These are phyloP conservation scores for Nowickia ferox DNA, from an alignment of 2,888 invertebrate species.

Conservation along the genomic window DNA sequence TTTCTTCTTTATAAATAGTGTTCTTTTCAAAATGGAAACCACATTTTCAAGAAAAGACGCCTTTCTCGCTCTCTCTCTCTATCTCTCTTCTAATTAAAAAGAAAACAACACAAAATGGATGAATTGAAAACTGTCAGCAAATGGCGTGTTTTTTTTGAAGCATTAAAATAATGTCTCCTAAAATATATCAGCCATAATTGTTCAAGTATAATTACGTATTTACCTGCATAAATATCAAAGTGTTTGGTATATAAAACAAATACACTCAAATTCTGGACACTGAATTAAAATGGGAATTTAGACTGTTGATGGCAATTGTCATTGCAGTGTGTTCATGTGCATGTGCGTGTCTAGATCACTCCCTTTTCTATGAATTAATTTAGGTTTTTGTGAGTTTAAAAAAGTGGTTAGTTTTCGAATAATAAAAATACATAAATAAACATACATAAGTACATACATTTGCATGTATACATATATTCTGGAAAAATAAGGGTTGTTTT, in stretches of 20 bases:
- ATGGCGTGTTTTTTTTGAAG: neutral
- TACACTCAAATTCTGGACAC: neutral
- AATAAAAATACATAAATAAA: too few relatives aligned
- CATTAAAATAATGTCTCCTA: constrained; percentile 12
- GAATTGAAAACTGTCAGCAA: too few relatives aligned
- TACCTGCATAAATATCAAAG: neutral
- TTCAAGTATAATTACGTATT: neutral
- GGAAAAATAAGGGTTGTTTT: too few relatives aligned
- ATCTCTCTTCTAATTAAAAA: too few relatives aligned
- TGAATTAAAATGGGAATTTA: neutral
- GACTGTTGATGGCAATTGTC: constrained; percentile 31
- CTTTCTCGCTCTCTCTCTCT: too few relatives aligned
- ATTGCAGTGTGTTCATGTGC: constrained; percentile 30
- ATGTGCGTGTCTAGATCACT: constrained; percentile 61
- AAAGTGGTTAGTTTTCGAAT: neutral
- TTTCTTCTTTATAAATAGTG: too few relatives aligned
- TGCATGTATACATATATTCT: too few relatives aligned
- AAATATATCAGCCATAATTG: constrained; percentile 37
- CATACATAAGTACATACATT: too few relatives aligned
- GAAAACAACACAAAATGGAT: too few relatives aligned
- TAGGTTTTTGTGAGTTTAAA: constrained; percentile 22
- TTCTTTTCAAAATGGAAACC: too few relatives aligned
- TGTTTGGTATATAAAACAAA: neutral
- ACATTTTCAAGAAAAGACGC: too few relatives aligned
- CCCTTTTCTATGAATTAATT: constrained; percentile 23